Evolutionary conservation across 2,888 invertebrate genomes (phyloP), one percentile per base, ranked within the genome.

Genomic region (Loripinus fragilis): DNA sequence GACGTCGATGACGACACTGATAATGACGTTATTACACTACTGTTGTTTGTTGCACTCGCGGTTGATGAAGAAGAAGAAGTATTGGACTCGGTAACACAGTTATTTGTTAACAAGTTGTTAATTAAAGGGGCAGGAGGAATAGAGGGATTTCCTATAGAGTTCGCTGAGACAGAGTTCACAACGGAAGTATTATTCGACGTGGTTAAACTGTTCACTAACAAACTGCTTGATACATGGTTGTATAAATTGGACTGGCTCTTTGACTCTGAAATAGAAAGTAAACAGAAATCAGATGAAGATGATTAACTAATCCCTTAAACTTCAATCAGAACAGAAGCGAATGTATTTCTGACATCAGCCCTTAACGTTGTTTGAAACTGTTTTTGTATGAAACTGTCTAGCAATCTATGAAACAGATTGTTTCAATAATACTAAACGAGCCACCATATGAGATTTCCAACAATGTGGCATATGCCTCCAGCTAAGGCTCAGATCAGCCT

Each of bases 101-200:
- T 60, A 28, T 60, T 60, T 23, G 23, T 71, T 38, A 74, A 71
- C 41, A 78, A 79, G 42, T 76, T 84, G 76, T 77, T 79, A 72
- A 81, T 95, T 82, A 95, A 95, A 28, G 95, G 94, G 78, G 95
- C 94, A 90, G 95, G 95, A 92, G 95, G 95, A 69, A 95, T 94
- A 82, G 85, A 84, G 80, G 91, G 89, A 88, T 90, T 91, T 89
- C 89, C 90, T 81, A 94, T 94, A 60, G 94, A 90, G 85, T 87
- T 90, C 66, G 81, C 75, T 76, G 91, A 89, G 89, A 90, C 89
- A 87, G 91, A 87, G 86, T 88, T 91, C 73, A 83, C 66, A 38
- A 67, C 74, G 41, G 83, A 80, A 74, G 87, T 86, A 77, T 83
- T 86, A 76, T 82, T 86, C 74, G 89, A 86, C 42, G 86, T 83